A percentile compares a stretch with the other conserved stretches of the same genome.
These are phyloP conservation scores for Limanda limanda DNA, from an alignment of 2,113 vertebrate species.

Conservation along the genomic window DNA sequence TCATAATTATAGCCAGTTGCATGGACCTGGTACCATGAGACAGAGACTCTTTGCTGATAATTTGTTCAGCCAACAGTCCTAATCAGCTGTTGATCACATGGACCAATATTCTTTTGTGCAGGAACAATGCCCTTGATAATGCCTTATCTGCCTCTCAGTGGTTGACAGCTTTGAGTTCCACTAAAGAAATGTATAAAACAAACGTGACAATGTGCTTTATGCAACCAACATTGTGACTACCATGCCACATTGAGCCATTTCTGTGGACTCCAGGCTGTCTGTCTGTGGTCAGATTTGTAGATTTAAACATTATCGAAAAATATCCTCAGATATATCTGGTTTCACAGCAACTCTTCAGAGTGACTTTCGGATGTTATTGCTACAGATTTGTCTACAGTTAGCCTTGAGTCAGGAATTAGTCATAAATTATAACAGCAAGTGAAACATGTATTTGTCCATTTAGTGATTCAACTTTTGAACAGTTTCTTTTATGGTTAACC, in stretches of 20 bases:
- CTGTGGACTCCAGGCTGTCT: neutral
- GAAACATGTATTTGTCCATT: neutral
- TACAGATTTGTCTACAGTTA: neutral
- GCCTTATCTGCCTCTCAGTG: neutral
- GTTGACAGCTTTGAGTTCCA: neutral
- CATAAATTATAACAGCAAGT: neutral
- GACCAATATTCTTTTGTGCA: conserved; percentile 25
- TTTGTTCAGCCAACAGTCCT: conserved; percentile 10
- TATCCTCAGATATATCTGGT: too few species aligned
- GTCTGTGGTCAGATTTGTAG: neutral
- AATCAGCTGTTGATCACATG: conserved; percentile 18
- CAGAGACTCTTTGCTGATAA: neutral
- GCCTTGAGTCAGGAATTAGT: neutral
- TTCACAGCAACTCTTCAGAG: neutral
- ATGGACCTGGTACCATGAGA: neutral
- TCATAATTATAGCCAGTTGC: neutral
- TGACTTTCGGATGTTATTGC: neutral
- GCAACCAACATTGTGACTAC: neutral
- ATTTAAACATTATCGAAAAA: neutral
- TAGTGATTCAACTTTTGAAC: neutral
- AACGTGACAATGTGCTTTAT: too few species aligned
- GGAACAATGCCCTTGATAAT: conserved; percentile 18
- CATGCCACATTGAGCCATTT: neutral
- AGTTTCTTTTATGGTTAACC: neutral
- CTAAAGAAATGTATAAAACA: neutral